A percentile compares a stretch with the other conserved stretches of the same genome.
These are phyloP conservation scores for Scotopteryx bipunctaria DNA, from an alignment of 2,888 invertebrate species.

Conservation along the genomic window DNA sequence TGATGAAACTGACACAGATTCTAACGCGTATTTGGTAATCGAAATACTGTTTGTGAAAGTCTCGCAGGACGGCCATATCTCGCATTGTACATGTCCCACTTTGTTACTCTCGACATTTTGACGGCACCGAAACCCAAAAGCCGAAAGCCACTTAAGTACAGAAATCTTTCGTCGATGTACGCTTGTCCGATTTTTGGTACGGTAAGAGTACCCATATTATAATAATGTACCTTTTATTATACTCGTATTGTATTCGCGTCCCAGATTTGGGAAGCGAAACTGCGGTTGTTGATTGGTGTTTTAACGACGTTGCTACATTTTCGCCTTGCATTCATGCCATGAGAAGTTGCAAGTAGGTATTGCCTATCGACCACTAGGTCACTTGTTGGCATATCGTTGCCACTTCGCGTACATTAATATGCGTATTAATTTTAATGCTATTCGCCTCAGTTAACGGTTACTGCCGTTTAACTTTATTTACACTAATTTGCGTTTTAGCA, in stretches of 20 bases:
- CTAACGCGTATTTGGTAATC: conserved; percentile 83
- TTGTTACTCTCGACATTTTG: conserved; percentile 71
- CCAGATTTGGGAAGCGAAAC: conserved; percentile 77
- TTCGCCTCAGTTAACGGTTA: conserved; percentile 8
- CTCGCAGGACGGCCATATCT: conserved; percentile 77
- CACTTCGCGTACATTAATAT: conserved; percentile 34
- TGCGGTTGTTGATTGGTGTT: conserved; percentile 75
- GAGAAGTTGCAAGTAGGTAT: conserved; percentile 68
- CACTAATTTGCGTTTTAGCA: background rate
- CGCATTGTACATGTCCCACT: conserved; percentile 76
- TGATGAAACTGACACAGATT: conserved; percentile 83
- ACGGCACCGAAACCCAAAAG: conserved; percentile 76
- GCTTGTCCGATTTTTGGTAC: conserved; percentile 48
- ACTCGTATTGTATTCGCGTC: conserved; percentile 63
- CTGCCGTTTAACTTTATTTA: background rate
- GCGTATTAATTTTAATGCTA: conserved; percentile 30
- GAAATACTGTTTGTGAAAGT: conserved; percentile 80
- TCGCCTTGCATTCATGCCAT: conserved; percentile 79
- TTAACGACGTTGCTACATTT: conserved; percentile 76
- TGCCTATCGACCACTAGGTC: conserved; percentile 73
- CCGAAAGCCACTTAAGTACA: conserved; percentile 59
- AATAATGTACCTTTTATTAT: conserved; percentile 34
- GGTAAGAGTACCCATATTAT: conserved; percentile 52
- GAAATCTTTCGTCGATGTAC: conserved; percentile 64
- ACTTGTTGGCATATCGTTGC: conserved; percentile 55